Evolutionary conservation across 2,888 invertebrate species (phyloP), one percentile per base, ranked within the genome.

Genomic region (Drosophila siamana): DNA sequence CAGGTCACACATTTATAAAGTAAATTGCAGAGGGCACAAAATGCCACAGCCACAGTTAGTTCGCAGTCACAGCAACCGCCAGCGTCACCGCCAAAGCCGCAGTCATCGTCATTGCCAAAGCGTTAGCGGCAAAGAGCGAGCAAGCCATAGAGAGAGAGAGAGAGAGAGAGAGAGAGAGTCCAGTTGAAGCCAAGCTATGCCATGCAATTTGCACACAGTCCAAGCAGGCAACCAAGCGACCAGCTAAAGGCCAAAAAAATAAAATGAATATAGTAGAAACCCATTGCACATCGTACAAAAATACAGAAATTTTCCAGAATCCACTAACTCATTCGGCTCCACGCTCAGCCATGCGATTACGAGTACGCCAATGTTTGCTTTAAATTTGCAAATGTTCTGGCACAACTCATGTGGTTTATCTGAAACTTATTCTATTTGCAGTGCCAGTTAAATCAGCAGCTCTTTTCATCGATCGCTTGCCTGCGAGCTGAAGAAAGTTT

Each of bases 11-110:
- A 47, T 43, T 48, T 47, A 41, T 51, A 47, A 48, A 65, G 64
- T 52, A 60, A 62, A 67, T 52, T 74, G 70, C 55, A 59, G 38
- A 55, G 55, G 57, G 59, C 67, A 66, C 47, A 62, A 70, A 74
- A 67, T 74, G 66, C 74, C 74, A 74, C 40, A 19, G 33, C 59
- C 69, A 72, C 8, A 8, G 30, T 28, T 28, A 19, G 7, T 5
- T 13, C 41, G 19, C 22, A 33, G 22, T 19, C 11, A 16, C 1
- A 11, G 30, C 7, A 11, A 24, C 26, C 3, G 24, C 7, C 22
- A 16, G n/a, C 33, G 48, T 16, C 16, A 36, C 51, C 9, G 41
- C 9, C 36, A 50, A n/a, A 43, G 16, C 24, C 11, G 2, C 1
- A 26, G 11, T 13, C 22, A 38, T 16, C 6, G 11, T 19, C 47